Evolutionary conservation across 2,888 invertebrate species (phyloP), one percentile per base, ranked within the genome.

Genomic region (Synergus japonicus): DNA sequence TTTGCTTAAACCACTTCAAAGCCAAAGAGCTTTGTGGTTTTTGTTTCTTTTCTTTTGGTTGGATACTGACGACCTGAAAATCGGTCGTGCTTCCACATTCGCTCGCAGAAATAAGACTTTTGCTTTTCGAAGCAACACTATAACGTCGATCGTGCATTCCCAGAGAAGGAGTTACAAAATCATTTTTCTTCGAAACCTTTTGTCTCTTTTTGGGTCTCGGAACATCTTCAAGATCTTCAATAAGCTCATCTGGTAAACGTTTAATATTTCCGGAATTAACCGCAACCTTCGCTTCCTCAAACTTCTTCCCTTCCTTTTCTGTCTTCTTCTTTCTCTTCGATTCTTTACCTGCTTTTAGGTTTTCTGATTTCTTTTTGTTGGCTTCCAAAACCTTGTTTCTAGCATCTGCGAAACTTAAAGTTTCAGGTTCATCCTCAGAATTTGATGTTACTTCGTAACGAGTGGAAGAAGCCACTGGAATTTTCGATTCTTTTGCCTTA

Each of bases 1-100:
- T 86, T 60, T 89, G 86, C 1, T 89, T 84, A 46, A 89, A 91
- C 4, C 79, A 84, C 8, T 63, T 13, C 5, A 85, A 81, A 0
- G 81, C 83, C 0, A 76, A 15, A 13, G 78, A 77, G 69, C 86
- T 86, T 73, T 87, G 88, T 1, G 78, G 7, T 37, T 73, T 73
- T 43, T 83, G 80, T 67, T 86, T 87, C 12, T 81, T 85, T 0
- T 82, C 64, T 76, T 88, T 90, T 29, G 49, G 43, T 46, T 73
- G 41, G n/a, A 92, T 54, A 66, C 87, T 86, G 0, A 87, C 82
- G 2, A 91, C 86, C 9, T 79, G 76, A 66, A 92, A 92, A 41
- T 88, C 76, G 0, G 91, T 90, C 4, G 90, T 91, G 60, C 89
- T 85, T 67, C 90, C 91, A 13, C 77, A 78, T 4, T 81, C 80